Evolutionary conservation across 2,797 vertebrate genomes (phyloP).

Genomic region (Neopelma chrysocephalum): DNA sequence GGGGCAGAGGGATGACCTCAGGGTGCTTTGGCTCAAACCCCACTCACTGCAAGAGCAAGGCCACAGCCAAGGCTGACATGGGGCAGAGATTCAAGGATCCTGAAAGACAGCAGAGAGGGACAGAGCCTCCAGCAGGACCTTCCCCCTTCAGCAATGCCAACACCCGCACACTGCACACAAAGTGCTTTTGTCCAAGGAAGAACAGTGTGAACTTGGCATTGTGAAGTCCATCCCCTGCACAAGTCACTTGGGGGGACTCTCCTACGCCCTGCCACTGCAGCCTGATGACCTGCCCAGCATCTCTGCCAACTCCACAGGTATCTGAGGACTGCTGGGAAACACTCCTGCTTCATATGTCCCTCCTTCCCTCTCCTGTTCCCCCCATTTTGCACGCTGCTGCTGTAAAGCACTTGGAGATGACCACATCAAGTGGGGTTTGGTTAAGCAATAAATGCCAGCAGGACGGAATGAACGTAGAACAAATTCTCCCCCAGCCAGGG

Average conservation of each 20-base stretch:
- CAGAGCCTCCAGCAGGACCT: background rate
- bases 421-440: slow-evolving; percentile 53
- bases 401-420: background rate
- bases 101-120: background rate
- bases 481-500: background rate
- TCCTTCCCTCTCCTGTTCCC: background rate
- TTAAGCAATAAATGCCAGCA: slow-evolving; percentile 50
- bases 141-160: background rate
- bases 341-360: background rate
- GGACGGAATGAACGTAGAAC: slow-evolving; percentile 21
- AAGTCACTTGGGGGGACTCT: background rate
- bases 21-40: background rate
- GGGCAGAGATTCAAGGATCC: background rate
- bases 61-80: background rate
- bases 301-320: background rate
- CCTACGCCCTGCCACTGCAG: background rate
- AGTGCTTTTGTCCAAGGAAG: slow-evolving; percentile 5
- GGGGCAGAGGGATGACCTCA: background rate
- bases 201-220: background rate
- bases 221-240: background rate
- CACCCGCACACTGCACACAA: background rate
- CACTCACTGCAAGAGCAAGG: background rate
- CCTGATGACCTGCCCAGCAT: background rate
- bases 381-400: background rate
- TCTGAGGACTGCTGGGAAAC: background rate